A percentile compares a stretch with the other conserved stretches of the same genome.
These are phyloP conservation scores for Abrostola tripartita DNA, from an alignment of 2,888 invertebrate species.

Conservation along the genomic window DNA sequence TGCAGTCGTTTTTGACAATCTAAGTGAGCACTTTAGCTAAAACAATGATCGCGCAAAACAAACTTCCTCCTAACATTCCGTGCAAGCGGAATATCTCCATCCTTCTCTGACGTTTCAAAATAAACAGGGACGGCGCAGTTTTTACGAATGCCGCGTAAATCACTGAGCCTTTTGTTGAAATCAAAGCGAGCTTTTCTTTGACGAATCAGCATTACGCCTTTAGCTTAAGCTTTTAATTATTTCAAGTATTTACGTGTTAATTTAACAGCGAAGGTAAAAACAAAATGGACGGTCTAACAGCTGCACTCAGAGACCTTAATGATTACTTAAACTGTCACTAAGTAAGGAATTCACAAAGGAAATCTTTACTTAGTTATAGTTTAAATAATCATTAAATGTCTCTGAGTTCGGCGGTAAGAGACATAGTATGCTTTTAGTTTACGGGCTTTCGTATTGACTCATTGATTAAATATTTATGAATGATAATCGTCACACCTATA, in stretches of 20 bases:
- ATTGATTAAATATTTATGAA: too few relatives aligned
- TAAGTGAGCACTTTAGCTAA: not conserved
- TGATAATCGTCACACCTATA: too few relatives aligned
- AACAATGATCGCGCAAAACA: constrained; percentile 25
- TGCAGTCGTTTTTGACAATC: too few relatives aligned
- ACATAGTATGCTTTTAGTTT: too few relatives aligned
- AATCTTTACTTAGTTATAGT: too few relatives aligned
- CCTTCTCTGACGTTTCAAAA: constrained; percentile 38
- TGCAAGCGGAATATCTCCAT: constrained; percentile 38
- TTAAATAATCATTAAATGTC: too few relatives aligned
- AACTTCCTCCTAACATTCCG: constrained; percentile 21
- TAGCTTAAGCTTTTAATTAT: constrained; percentile 19
- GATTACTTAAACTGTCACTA: too few relatives aligned
- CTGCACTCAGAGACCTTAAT: too few relatives aligned
- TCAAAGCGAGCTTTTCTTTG: constrained; percentile 54
- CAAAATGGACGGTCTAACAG: too few relatives aligned
- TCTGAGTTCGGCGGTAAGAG: too few relatives aligned
- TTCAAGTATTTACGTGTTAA: constrained; percentile 13
- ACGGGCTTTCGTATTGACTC: too few relatives aligned
- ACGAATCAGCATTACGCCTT: constrained; percentile 35
- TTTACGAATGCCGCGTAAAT: constrained; percentile 50
- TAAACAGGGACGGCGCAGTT: constrained; percentile 43
- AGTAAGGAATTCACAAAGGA: too few relatives aligned
- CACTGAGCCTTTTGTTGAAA: constrained; percentile 50
- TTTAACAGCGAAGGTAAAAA: not conserved